Base-by-base conservation (phyloP, 2,797 vertebrate genomes). In the Anabacerthia variegaticeps region DNA sequence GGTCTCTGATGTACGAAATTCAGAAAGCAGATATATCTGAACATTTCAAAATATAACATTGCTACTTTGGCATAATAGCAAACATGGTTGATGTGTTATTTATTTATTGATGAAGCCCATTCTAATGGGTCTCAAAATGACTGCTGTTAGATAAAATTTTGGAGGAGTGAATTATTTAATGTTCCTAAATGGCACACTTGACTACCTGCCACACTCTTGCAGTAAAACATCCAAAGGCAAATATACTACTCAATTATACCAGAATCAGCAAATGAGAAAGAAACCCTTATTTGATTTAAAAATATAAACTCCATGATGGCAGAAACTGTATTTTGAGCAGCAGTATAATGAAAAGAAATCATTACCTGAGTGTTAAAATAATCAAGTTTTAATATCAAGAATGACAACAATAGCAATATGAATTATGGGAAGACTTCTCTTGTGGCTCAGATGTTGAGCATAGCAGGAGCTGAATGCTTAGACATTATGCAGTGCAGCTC, bases 141-240 rank as follows among this genome's bases (percentile, higher is more conserved):
- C 66, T 92, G 34, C 54, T 92, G 61, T 81, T 88, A 90, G 73
- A 92, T 84, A 94, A 84, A 84, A 94, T 77, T 88, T 93, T 76
- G 86, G 76, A 83, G 32, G 37, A 93, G 32, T 90, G 76, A 94
- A 95, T 93, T 90, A 95, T 90, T 96, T 93, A 94, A 78, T 61
- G 15, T 72, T 94, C 23, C 58, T 86, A 95, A 96, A 92, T 86
- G 37, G 34, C 62, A 78, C 56, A 77, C 68, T 93, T 93, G 85
- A 95, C 76, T 86, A 82, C 65, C 65, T 96, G 83, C 34, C 76
- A 85, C 26, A 55, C 48, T 93, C 92, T 77, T 94, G 54, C 76
- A 88, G 23, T 80, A 89, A 87, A 80, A 79, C 18, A 78, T 90
- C 83, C 58, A 54, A 94, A 93, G 83, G 46, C 46, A 93, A 93